phyloP scores from a whole-genome alignment of 2,113 vertebrate genomes.

The Neotoma lepida region DNA sequence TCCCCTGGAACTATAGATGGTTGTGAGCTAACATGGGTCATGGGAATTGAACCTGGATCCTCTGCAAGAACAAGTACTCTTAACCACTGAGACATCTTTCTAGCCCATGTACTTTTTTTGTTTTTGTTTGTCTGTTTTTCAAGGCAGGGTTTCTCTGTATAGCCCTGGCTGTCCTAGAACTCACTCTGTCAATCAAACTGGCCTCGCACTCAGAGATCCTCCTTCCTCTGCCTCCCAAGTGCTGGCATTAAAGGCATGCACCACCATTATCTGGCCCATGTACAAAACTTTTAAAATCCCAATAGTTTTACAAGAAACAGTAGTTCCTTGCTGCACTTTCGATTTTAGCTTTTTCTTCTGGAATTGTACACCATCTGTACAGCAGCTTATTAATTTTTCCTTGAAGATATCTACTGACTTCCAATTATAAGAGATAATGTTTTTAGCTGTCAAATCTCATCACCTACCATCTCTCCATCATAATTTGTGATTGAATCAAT shows the following conservation, averaged over 20 bases:
- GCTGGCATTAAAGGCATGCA: not conserved
- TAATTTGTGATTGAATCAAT: slow-evolving; percentile 7
- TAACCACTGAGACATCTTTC: not conserved
- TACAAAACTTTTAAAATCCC: not conserved
- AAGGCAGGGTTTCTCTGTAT: not conserved
- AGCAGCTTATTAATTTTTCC: not conserved
- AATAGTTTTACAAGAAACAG: slow-evolving; percentile 4
- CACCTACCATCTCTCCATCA: not conserved
- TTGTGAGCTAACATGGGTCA: not conserved
- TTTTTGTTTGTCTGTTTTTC: not conserved
- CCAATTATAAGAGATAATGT: not conserved
- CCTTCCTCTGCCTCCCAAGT: not conserved
- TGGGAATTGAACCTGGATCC: not conserved
- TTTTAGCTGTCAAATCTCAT: not conserved
- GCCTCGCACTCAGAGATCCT: not conserved
- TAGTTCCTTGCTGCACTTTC: not conserved
- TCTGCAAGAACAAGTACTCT: not conserved
- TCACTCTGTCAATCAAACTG: not conserved
- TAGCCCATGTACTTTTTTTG: not conserved
- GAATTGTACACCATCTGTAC: not conserved
- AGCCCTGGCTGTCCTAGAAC: not conserved
- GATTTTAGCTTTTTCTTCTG: slow-evolving; percentile 3
- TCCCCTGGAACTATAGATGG: not conserved
- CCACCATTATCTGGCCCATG: not conserved
- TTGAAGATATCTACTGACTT: not conserved